A percentile compares a stretch with the other conserved stretches of the same genome.
phyloP scores from a whole-genome alignment of 2,113 vertebrate species.

The Eretmodus cyanostictus region DNA sequence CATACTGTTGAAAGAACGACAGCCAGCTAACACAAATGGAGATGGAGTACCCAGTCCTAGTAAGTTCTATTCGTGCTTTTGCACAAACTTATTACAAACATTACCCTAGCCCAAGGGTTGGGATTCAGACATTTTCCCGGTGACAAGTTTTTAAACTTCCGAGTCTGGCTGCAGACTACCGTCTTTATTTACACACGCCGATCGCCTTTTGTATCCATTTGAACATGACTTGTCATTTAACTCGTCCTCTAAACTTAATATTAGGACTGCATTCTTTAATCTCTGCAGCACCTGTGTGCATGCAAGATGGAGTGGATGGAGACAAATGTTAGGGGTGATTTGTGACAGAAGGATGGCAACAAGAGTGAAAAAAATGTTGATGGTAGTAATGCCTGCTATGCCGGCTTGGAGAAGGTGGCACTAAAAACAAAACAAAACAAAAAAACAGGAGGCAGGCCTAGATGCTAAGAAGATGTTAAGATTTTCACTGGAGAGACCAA shows the following conservation, averaged over 20 bases:
- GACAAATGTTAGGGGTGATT: neutral
- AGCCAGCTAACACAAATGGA: slow-evolving; percentile 12
- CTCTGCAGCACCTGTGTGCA: neutral
- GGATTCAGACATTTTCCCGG: neutral
- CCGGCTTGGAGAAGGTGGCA: neutral
- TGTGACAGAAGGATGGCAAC: neutral
- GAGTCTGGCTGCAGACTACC: neutral
- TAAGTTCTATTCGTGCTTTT: neutral
- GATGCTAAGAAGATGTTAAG: neutral
- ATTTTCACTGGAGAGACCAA: neutral
- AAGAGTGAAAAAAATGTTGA: neutral
- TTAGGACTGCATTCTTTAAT: neutral
- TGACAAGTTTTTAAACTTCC: neutral
- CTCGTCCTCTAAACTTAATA: neutral
- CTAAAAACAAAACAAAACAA: neutral
- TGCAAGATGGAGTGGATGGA: neutral
- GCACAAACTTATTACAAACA: neutral
- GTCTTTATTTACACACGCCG: neutral
- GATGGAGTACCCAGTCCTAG: slow-evolving; percentile 1
- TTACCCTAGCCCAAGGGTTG: neutral
- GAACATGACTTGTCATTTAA: neutral
- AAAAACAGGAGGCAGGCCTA: neutral
- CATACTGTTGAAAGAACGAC: neutral
- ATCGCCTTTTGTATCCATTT: neutral
- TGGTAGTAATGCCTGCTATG: neutral